A percentile compares a stretch with the other conserved stretches of the same genome.
Conservation (phyloP, 2,888 invertebrate species). For the Heterodera filipjevi region DNA sequence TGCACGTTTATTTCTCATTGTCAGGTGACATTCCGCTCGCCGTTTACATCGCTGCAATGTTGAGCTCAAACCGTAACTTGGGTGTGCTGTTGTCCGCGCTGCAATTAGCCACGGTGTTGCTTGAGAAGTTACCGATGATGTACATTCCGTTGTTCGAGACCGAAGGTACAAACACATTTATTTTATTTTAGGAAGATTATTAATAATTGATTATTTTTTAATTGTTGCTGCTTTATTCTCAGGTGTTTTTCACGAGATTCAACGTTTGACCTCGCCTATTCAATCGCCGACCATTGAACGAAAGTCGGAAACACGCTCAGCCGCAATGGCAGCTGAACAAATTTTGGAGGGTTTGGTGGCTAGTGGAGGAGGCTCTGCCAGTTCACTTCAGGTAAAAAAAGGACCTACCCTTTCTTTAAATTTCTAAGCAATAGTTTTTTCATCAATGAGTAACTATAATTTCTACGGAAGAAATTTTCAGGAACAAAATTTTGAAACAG, state of each 20-base stretch:
- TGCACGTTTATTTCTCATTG: background rate
- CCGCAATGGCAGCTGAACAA: conserved; percentile 15
- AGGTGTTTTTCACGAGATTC: conserved; percentile 43
- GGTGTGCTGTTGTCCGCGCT: conserved; percentile 93
- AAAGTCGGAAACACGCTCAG: conserved; percentile 7
- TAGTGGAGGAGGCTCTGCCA: background rate
- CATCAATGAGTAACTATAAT: no score
- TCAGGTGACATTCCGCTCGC: conserved; percentile 66
- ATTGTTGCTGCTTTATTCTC: background rate
- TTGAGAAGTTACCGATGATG: conserved; percentile 82
- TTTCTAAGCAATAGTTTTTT: no score
- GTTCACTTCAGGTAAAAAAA: background rate
- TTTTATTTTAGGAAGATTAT: no score
- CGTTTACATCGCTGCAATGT: conserved; percentile 59
- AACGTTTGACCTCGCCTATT: conserved; percentile 22
- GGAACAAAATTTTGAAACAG: background rate
- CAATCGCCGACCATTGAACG: conserved; percentile 10
- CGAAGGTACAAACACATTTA: no score
- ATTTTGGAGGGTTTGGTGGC: conserved; percentile 19
- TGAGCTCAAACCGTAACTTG: conserved; percentile 71
- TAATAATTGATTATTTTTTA: no score
- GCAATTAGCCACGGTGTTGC: conserved; percentile 90
- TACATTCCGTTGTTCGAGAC: conserved; percentile 93
- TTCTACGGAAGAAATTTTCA: no score
- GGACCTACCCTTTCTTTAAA: no score